Percentiles rank a stretch among this genome's conserved stretches.
Evolutionary conservation across 2,113 vertebrate genomes (phyloP).

Genomic region (Sisor rabdophorus): DNA sequence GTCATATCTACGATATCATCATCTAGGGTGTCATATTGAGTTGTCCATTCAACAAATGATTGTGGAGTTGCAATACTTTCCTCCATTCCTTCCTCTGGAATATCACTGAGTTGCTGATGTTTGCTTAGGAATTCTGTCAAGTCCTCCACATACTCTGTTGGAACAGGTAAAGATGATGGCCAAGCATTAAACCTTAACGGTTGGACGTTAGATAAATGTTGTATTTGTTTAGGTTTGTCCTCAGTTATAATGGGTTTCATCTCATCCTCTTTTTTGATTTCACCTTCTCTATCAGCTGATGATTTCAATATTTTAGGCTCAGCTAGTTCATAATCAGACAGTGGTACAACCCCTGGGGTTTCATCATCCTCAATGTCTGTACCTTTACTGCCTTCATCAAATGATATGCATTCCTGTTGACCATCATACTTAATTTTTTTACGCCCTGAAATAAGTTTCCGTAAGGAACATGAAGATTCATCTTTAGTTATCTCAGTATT

Average conservation of each 20-base stretch:
- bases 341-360: conserved; percentile 84
- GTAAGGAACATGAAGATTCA: conserved; percentile 81
- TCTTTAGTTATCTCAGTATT: conserved; percentile 77
- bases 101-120: conserved; percentile 70
- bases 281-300: background rate
- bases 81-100: conserved; percentile 65
- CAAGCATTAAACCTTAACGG: conserved; percentile 5
- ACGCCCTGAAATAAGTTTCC: conserved; percentile 80
- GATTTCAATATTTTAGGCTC: conserved; percentile 57
- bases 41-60: conserved; percentile 57
- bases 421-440: conserved; percentile 78
- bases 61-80: conserved; percentile 57
- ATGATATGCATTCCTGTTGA: conserved; percentile 66
- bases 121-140: conserved; percentile 58
- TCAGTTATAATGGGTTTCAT: conserved; percentile 33
- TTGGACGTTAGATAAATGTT: conserved; percentile 6
- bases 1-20: conserved; percentile 74
- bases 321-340: conserved; percentile 81
- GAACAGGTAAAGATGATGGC: conserved; percentile 17
- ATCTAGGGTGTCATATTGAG: conserved; percentile 64
- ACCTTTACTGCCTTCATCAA: conserved; percentile 68
- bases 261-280: conserved; percentile 25
- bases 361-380: conserved; percentile 80
- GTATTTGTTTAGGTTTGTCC: conserved; percentile 40
- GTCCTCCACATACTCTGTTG: conserved; percentile 62